phyloP scores from a whole-genome alignment of 2,888 invertebrate species.

The Tinea semifulvella region DNA sequence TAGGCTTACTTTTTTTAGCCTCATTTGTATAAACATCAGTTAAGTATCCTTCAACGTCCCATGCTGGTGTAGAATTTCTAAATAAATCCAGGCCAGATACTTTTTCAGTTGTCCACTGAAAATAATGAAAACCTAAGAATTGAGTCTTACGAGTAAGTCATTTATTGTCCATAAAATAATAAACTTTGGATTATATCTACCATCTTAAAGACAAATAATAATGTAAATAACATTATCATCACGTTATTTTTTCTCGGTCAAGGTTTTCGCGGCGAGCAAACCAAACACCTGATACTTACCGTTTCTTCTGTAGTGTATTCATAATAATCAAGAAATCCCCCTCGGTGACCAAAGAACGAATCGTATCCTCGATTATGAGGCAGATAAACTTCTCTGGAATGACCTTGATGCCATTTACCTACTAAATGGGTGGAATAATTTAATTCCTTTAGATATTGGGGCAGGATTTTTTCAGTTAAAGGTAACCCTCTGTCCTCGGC shows the following conservation, averaged over 20 bases:
- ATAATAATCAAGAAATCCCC: slow-evolving; percentile 77
- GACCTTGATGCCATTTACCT: slow-evolving; percentile 92
- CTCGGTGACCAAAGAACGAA: slow-evolving; percentile 81
- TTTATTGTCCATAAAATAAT: too few relatives aligned
- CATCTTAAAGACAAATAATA: too few relatives aligned
- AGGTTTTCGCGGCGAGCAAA: too few relatives aligned
- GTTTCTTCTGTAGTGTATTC: slow-evolving; percentile 28
- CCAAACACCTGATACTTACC: too few relatives aligned
- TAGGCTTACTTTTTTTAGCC: slow-evolving; percentile 59
- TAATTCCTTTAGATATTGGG: slow-evolving; percentile 72
- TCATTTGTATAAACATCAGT: slow-evolving; percentile 76
- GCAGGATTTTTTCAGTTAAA: slow-evolving; percentile 71
- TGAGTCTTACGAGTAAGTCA: too few relatives aligned
- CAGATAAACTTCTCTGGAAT: slow-evolving; percentile 72
- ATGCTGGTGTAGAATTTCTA: slow-evolving; percentile 57
- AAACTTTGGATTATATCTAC: too few relatives aligned
- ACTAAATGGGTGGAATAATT: slow-evolving; percentile 82
- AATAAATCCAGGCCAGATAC: slow-evolving; percentile 58
- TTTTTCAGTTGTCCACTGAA: slow-evolving; percentile 9
- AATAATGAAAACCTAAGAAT: not conserved
- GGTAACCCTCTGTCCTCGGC: slow-evolving; percentile 75
- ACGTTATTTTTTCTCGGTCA: too few relatives aligned
- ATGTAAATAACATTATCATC: too few relatives aligned
- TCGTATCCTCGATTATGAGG: slow-evolving; percentile 80
- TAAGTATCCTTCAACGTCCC: slow-evolving; percentile 70